Conservation (phyloP, 2,113 vertebrate species). For the Castor canadensis region DNA sequence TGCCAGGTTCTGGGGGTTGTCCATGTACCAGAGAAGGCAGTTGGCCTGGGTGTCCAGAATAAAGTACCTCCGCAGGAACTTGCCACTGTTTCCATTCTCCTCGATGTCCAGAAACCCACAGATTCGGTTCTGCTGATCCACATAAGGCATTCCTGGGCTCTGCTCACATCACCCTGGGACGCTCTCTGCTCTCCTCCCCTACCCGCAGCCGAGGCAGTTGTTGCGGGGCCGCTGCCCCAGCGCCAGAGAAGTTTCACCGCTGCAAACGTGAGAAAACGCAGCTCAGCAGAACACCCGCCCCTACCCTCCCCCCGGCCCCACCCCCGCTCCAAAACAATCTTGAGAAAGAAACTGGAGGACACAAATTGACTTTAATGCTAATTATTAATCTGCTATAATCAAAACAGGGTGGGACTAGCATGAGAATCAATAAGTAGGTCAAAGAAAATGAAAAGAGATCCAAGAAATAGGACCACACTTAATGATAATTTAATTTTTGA, state of each 20-base stretch:
- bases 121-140: conserved; percentile 96
- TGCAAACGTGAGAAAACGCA: conserved; percentile 70
- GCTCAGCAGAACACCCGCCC: conserved; percentile 45
- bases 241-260: conserved; percentile 43
- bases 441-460: neutral
- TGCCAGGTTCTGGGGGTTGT: conserved; percentile 99
- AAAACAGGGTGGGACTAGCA: neutral
- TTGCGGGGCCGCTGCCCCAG: neutral
- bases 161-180: conserved; percentile 89
- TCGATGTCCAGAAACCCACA: conserved; percentile 99
- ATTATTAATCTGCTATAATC: neutral
- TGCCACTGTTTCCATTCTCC: conserved; percentile 94
- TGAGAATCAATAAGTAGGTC: neutral
- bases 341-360: neutral
- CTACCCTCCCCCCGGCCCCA: conserved; percentile 49
- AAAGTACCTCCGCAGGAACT: conserved; percentile 96
- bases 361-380: neutral
- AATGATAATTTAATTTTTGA: neutral
- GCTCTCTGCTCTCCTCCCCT: conserved; percentile 14
- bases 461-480: neutral
- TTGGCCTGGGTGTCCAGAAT: conserved; percentile 96
- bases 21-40: conserved; percentile 98
- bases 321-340: conserved; percentile 18
- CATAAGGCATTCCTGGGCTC: conserved; percentile 95
- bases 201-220: conserved; percentile 28